Base-by-base conservation (phyloP, 2,888 invertebrate genomes). In the Lobophora halterata region DNA sequence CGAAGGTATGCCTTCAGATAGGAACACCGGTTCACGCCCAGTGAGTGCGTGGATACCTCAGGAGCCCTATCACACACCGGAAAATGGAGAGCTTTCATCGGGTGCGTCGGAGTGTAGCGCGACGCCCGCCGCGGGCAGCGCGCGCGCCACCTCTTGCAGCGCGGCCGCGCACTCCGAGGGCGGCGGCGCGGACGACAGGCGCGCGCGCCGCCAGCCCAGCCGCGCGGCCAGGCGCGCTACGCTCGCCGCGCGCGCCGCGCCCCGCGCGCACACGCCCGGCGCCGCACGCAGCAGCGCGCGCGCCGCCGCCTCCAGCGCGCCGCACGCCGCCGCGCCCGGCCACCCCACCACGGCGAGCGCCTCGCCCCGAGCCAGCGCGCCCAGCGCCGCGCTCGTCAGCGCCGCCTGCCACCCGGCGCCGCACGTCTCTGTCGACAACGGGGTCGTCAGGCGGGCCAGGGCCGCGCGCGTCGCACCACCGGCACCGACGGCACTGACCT, bases 391-490 rank as follows among this genome's bases (percentile, higher is more conserved):
- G 42, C 55, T 69, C 49, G 58, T 62, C 59, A 61, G 77, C 52
- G 50, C 18, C 28, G 28, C 44, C 11, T 42, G 37, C 74, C 73
- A 71, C 18, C 44, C 56, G 6, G 54, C 33, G 1, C 76, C 79
- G 49, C 81, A 80, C 1, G 80, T 80, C 17, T 79, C 82, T 79
- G n/a, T n/a, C n/a, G n/a, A n/a, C n/a, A n/a, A n/a, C n/a, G n/a
- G n/a, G n/a, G n/a, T n/a, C n/a, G n/a, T n/a, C n/a, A n/a, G n/a
- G 55, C 30, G 43, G 26, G 9, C 45, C 46, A 25, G 42, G 43
- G n/a, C 49, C 49, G 8, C 7, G n/a, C 19, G 23, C 17, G 31
- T 13, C 16, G 40, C 30, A 1, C 6, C 44, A 11, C 41, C 43
- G 21, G 38, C 29, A 26, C 52, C 12, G 42, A 18, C 25, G 51